Evolutionary conservation across 2,888 invertebrate genomes (phyloP).

Genomic region (Sacculina carcini): DNA sequence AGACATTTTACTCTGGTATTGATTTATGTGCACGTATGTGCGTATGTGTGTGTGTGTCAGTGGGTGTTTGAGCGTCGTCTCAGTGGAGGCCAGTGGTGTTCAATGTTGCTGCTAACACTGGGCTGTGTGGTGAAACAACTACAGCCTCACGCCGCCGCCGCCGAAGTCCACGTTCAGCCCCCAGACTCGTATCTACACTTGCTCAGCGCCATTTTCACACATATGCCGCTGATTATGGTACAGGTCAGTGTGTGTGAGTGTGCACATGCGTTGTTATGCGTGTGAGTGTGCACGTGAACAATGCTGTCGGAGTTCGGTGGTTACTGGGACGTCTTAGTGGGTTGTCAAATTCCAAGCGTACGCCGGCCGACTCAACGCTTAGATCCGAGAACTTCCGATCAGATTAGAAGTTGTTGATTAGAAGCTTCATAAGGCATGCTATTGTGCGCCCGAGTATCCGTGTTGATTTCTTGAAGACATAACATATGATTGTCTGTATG

Average conservation of each 20-base stretch:
- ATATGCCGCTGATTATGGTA: conserved; percentile 13
- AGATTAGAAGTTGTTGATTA: background rate
- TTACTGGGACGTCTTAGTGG: too few relatives aligned
- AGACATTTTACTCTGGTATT: too few relatives aligned
- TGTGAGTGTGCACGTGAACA: background rate
- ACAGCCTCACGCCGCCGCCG: conserved; percentile 21
- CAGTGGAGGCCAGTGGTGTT: conserved; percentile 59
- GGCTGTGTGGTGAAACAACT: conserved; percentile 81
- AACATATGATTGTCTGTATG: too few relatives aligned
- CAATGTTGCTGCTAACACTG: conserved; percentile 51
- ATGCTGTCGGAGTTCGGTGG: too few relatives aligned
- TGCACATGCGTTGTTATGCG: background rate
- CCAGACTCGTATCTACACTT: conserved; percentile 4
- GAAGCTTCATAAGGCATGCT: background rate
- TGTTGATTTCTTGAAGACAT: background rate
- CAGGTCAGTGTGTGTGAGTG: conserved; percentile 14
- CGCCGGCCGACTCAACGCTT: background rate
- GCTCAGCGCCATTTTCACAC: conserved; percentile 4
- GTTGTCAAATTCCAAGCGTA: background rate
- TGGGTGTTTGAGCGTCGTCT: conserved; percentile 58
- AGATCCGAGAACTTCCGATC: background rate
- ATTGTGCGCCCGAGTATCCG: background rate
- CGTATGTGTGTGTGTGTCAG: conserved; percentile 24
- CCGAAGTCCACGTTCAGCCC: background rate
- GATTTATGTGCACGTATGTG: background rate